A percentile compares a stretch with the other conserved stretches of the same genome.
These are phyloP conservation scores for Lycia hirtaria DNA, from an alignment of 2,888 invertebrate species.

Conservation along the genomic window DNA sequence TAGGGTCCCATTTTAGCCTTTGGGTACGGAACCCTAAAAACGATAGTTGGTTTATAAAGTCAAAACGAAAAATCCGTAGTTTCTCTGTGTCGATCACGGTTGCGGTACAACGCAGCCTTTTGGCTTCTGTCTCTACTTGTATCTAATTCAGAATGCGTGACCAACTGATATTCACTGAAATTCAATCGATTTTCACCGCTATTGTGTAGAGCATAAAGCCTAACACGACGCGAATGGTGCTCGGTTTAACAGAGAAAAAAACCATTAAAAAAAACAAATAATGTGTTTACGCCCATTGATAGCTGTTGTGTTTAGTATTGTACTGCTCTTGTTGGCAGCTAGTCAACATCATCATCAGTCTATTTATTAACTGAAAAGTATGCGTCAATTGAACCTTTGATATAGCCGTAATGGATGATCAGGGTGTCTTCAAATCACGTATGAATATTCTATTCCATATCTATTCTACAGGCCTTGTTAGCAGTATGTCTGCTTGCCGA, in stretches of 20 bases:
- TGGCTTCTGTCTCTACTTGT: conserved; percentile 12
- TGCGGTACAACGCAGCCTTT: conserved; percentile 7
- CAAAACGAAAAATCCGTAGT: background rate
- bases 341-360: background rate
- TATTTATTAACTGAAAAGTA: background rate
- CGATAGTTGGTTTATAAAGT: background rate
- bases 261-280: conserved; percentile 13
- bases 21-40: no score
- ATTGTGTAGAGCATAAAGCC: background rate
- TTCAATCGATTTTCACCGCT: conserved; percentile 12
- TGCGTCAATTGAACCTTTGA: background rate
- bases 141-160: conserved; percentile 14
- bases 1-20: no score
- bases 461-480: no score
- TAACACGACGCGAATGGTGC: background rate
- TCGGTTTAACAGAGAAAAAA: conserved; percentile 5
- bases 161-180: background rate
- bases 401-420: no score
- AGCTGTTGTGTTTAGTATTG: conserved; percentile 11
- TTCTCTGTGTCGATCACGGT: background rate
- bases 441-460: no score
- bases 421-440: no score
- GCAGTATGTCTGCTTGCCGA: no score
- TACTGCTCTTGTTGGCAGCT: background rate
- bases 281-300: conserved; percentile 16